Evolutionary conservation across 2,888 invertebrate genomes (phyloP).

Genomic region (Acrocera orbiculus): DNA sequence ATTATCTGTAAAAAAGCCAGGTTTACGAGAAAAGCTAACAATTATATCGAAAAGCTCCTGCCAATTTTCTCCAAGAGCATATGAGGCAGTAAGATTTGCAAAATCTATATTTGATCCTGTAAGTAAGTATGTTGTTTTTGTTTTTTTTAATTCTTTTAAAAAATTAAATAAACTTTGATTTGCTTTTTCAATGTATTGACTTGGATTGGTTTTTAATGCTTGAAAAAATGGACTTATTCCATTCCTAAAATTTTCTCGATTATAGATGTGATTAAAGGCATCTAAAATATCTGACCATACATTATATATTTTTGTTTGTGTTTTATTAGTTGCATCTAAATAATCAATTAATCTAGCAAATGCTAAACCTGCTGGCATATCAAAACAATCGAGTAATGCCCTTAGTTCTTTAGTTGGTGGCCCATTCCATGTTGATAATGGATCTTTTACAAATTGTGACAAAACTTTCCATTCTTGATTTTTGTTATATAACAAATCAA

Average conservation of each 20-base stretch:
- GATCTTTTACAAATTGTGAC: conserved; percentile 35
- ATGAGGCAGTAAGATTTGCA: conserved; percentile 42
- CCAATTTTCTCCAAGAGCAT: conserved; percentile 49
- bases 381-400: conserved; percentile 54
- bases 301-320: conserved; percentile 28
- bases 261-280: conserved; percentile 42
- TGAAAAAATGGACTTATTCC: conserved; percentile 45
- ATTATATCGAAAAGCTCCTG: conserved; percentile 43
- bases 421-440: conserved; percentile 44
- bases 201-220: conserved; percentile 37
- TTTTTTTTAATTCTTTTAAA: conserved; percentile 37
- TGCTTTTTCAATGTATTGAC: conserved; percentile 41
- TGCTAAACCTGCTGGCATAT: conserved; percentile 43
- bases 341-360: conserved; percentile 50
- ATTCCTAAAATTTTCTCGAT: conserved; percentile 36
- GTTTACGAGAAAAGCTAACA: conserved; percentile 52
- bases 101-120: conserved; percentile 58
- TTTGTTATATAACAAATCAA: conserved; percentile 39
- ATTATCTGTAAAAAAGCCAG: conserved; percentile 46
- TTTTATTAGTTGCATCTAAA: conserved; percentile 34
- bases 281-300: conserved; percentile 49
- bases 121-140: conserved; percentile 44
- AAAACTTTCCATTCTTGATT: conserved; percentile 38
- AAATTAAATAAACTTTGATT: conserved; percentile 35
- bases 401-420: conserved; percentile 40